Conservation (phyloP, 1,140 invertebrate species). For the Venustaconcha ellipsiformis region DNA sequence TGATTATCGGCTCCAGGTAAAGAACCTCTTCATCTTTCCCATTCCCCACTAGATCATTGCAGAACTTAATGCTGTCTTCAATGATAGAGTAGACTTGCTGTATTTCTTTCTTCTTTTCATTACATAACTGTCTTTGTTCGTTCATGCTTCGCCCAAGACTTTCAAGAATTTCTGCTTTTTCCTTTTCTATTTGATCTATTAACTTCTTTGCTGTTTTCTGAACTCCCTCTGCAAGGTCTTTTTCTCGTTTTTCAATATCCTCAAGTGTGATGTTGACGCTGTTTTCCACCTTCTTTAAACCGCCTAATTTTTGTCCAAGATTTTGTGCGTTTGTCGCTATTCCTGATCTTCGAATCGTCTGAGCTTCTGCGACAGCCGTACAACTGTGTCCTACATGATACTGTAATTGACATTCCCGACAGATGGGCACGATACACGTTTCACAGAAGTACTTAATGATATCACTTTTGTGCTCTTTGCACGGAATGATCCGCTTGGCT, state of each 20-base stretch:
- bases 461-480: conserved; percentile 18
- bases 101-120: conserved; percentile 16
- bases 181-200: conserved; percentile 28
- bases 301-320: conserved; percentile 19
- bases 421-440: conserved; percentile 19
- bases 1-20: conserved; percentile 15
- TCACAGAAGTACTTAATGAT: conserved; percentile 27
- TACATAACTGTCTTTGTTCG: conserved; percentile 25
- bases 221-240: conserved; percentile 27
- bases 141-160: conserved; percentile 22
- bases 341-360: conserved; percentile 19
- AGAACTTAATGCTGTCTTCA: conserved; percentile 18
- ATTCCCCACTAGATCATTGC: conserved; percentile 26
- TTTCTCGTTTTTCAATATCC: conserved; percentile 32
- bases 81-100: conserved; percentile 9
- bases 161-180: conserved; percentile 25
- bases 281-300: conserved; percentile 19
- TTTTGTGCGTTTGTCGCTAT: conserved; percentile 20
- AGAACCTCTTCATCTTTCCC: conserved; percentile 27
- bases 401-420: conserved; percentile 27
- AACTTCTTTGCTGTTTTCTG: conserved; percentile 29
- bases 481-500: conserved; percentile 19
- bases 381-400: conserved; percentile 26
- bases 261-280: conserved; percentile 13
- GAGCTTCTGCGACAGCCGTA: conserved; percentile 12